Conservation (phyloP, 2,113 vertebrate genomes). For the Empidonax alnorum region DNA sequence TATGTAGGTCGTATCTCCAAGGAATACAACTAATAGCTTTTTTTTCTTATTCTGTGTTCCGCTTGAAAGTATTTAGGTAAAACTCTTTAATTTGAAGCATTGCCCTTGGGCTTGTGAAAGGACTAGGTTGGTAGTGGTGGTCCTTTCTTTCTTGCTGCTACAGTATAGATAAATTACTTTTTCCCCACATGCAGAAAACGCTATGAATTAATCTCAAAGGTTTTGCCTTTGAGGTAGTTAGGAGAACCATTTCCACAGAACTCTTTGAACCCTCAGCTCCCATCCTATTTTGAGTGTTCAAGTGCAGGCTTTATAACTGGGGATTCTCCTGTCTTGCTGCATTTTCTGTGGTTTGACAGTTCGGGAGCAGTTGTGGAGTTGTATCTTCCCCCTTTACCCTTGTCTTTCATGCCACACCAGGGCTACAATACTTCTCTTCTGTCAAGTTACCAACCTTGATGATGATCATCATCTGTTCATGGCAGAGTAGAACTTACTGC, state of each 20-base stretch:
- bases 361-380: not conserved
- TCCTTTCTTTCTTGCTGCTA: not conserved
- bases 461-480: not conserved
- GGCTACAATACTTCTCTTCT: not conserved
- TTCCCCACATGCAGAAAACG: not conserved
- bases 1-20: conserved; percentile 6
- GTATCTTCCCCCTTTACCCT: not conserved
- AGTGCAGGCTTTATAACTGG: not conserved
- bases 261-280: not conserved
- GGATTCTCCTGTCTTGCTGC: not conserved
- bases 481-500: not conserved
- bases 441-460: not conserved
- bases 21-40: not conserved
- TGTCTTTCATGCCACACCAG: not conserved
- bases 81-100: not conserved
- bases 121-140: not conserved
- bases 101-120: not conserved
- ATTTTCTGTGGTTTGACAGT: not conserved
- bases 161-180: not conserved
- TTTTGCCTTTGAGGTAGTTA: not conserved
- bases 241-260: not conserved
- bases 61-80: not conserved
- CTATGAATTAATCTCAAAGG: not conserved
- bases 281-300: not conserved
- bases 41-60: not conserved